A percentile compares a stretch with the other conserved stretches of the same genome.
These are phyloP conservation scores for Oophaga sylvatica DNA, from an alignment of 2,797 vertebrate genomes.

Conservation along the genomic window DNA sequence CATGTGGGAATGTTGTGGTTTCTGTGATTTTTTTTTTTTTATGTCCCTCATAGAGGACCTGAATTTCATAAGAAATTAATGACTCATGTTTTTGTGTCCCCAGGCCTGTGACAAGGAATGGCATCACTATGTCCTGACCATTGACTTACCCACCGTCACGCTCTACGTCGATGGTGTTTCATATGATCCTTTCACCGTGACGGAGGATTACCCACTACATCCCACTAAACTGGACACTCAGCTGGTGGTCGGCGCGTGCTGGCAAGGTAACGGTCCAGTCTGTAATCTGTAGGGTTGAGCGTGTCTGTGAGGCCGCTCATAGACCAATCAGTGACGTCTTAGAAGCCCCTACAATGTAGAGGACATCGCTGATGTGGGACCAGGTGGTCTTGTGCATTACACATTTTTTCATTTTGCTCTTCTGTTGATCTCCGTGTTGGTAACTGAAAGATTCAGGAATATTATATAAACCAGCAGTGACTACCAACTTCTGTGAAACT, in stretches of 20 bases:
- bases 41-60: not conserved
- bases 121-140: constrained; percentile 95
- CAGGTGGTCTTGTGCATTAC: too few relatives aligned
- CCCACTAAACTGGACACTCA: constrained; percentile 88
- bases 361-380: too few relatives aligned
- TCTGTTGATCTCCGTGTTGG: too few relatives aligned
- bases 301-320: too few relatives aligned
- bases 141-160: constrained; percentile 86
- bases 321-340: too few relatives aligned
- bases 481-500: too few relatives aligned
- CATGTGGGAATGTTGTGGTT: not conserved
- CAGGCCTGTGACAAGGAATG: constrained; percentile 97
- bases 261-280: constrained; percentile 86
- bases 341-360: too few relatives aligned
- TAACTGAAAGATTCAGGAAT: too few relatives aligned
- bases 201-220: constrained; percentile 93
- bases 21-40: not conserved
- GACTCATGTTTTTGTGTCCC: not conserved
- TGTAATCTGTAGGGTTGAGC: too few relatives aligned
- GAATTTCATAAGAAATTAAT: not conserved
- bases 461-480: too few relatives aligned
- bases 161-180: constrained; percentile 89
- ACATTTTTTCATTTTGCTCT: too few relatives aligned
- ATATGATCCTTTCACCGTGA: constrained; percentile 93
- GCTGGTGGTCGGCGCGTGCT: constrained; percentile 94